Conservation (phyloP, 2,797 vertebrate species). For the Onychomys torridus region DNA sequence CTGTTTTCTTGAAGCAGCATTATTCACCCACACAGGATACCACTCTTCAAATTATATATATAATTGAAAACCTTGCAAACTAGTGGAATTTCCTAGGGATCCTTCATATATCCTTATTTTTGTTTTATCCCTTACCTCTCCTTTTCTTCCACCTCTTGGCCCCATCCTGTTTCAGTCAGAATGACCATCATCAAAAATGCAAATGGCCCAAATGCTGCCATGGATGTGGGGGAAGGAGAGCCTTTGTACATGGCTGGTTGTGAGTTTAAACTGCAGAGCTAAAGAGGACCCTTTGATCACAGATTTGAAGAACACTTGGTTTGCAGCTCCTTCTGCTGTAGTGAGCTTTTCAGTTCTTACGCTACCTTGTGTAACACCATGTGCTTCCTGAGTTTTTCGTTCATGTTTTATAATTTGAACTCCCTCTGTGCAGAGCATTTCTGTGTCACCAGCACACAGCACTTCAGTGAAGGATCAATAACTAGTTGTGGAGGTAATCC, state of each 20-base stretch:
- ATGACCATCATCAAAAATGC: background rate
- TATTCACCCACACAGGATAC: background rate
- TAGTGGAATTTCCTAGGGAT: background rate
- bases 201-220: background rate
- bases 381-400: background rate
- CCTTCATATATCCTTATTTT: background rate
- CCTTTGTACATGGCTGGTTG: background rate
- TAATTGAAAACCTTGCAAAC: too few species aligned
- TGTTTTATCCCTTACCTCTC: background rate
- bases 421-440: background rate
- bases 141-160: background rate
- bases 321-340: background rate
- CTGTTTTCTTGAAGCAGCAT: background rate
- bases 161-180: background rate
- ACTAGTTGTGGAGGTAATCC: background rate
- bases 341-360: background rate
- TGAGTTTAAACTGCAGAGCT: background rate
- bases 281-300: background rate
- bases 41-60: background rate
- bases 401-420: slow-evolving; percentile 38
- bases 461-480: background rate
- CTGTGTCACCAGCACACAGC: background rate
- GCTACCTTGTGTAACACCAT: background rate
- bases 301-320: background rate
- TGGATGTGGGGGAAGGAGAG: background rate